Evolutionary conservation across 2,113 vertebrate species (phyloP).

Genomic region (Amphiprion ocellaris): DNA sequence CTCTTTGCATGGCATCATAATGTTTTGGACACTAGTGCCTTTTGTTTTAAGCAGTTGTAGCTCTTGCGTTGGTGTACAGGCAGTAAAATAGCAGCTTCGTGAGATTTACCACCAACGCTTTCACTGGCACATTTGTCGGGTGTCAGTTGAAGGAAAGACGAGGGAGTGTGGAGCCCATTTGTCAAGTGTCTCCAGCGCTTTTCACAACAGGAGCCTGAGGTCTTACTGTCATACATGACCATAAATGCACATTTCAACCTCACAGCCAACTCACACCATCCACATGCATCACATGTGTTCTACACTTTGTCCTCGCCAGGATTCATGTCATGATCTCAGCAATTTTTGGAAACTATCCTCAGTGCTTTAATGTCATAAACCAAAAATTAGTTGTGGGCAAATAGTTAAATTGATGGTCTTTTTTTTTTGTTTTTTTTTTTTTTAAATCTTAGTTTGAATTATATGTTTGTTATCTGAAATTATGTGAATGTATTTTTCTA

Average conservation of each 20-base stretch:
- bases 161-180: slow-evolving; percentile 68
- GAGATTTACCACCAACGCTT: slow-evolving; percentile 51
- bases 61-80: slow-evolving; percentile 15
- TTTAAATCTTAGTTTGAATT: slow-evolving; percentile 85
- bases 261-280: slow-evolving; percentile 41
- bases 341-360: slow-evolving; percentile 63
- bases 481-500: slow-evolving; percentile 99
- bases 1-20: slow-evolving; percentile 64
- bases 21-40: slow-evolving; percentile 74
- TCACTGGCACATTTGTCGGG: slow-evolving; percentile 56
- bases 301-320: slow-evolving; percentile 29
- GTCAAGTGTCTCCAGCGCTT: slow-evolving; percentile 64
- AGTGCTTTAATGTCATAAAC: slow-evolving; percentile 90
- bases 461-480: slow-evolving; percentile 98
- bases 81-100: slow-evolving; percentile 28
- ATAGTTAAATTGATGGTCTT: slow-evolving; percentile 75
- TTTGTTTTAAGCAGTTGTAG: slow-evolving; percentile 58
- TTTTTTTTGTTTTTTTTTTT: slow-evolving; percentile 55
- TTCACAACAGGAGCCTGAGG: slow-evolving; percentile 57
- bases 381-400: slow-evolving; percentile 91
- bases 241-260: slow-evolving; percentile 69
- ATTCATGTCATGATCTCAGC: slow-evolving; percentile 42
- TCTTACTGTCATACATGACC: slow-evolving; percentile 63
- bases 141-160: slow-evolving; percentile 54
- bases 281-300: slow-evolving; percentile 42